A percentile compares a stretch with the other conserved stretches of the same genome.
Evolutionary conservation across 92 coral and sea anemone species (phyloP).

Genomic region (Galaxea fascicularis): DNA sequence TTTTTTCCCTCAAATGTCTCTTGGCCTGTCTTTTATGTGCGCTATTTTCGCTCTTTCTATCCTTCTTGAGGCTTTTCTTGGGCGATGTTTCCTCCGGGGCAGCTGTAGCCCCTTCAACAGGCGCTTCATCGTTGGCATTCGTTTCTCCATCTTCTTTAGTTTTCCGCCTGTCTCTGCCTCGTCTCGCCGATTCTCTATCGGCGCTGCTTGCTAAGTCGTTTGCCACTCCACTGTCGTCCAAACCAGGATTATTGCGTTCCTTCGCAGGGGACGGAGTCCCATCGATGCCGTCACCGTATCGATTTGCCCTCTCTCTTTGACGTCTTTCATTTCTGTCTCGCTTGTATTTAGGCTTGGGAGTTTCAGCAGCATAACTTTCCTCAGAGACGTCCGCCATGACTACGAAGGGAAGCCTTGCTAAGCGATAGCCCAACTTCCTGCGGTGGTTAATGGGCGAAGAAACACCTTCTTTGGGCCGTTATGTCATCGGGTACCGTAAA

Average conservation of each 20-base stretch:
- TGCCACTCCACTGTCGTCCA: constrained; percentile 74
- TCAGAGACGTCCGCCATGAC: constrained; percentile 76
- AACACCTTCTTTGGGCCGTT: constrained; percentile 37
- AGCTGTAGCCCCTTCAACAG: constrained; percentile 78
- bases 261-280: constrained; percentile 66
- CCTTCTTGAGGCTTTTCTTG: constrained; percentile 89
- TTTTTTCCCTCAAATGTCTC: constrained; percentile 95
- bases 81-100: constrained; percentile 85
- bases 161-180: constrained; percentile 82
- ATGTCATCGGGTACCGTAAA: constrained; percentile 76
- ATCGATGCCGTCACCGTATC: constrained; percentile 68
- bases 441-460: constrained; percentile 54
- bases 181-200: constrained; percentile 73
- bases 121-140: constrained; percentile 78
- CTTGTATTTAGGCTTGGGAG: constrained; percentile 71
- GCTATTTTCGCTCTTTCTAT: constrained; percentile 85
- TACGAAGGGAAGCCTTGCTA: constrained; percentile 59
- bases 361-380: constrained; percentile 48
- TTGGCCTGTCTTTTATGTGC: constrained; percentile 85
- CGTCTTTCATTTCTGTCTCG: constrained; percentile 82
- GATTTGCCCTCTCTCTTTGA: constrained; percentile 69
- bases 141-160: constrained; percentile 80
- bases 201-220: constrained; percentile 81
- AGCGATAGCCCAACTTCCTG: constrained; percentile 67
- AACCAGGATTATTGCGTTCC: constrained; percentile 68